Base-by-base conservation (phyloP, 92 coral and sea anemone species). In the Epizoanthus ramosus region DNA sequence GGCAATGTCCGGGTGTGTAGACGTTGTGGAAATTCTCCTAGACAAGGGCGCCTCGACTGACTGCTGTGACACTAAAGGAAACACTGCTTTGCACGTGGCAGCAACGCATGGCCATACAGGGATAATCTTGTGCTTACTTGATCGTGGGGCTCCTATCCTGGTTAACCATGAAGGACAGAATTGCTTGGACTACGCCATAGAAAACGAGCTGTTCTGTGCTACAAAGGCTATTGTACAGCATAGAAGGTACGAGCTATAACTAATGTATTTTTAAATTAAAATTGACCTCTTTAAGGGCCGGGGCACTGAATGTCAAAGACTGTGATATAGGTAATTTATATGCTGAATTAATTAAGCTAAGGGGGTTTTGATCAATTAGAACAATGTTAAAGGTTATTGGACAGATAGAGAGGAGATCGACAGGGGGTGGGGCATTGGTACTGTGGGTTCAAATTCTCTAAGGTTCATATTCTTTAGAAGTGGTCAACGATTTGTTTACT, bases 41-140 rank as follows among this genome's bases (percentile, higher is more conserved):
- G 79, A 81, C 64, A 82, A 70, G 77, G 97, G 94, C 1, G 91
- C 92, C 14, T 87, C 87, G 16, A 72, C 89, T n/a, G 88, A 85
- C 84, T 52, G 28, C 10, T 28, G 71, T 45, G 97, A 93, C 88
- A 50, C 73, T 53, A 75, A 85, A 8, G 85, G 85, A 24, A 90
- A 90, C 85, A 88, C 97, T 16, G 95, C 97, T 4, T 74, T 93
- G 35, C 81, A 91, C 43, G 89, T 80, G 70, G 94, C 97, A 8
- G 79, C 90, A 35, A 81, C 75, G 57, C 87, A 84, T 4, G 97
- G 94, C n/a, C 73, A 85, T 54, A 23, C 68, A 16, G 79, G 68
- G 8, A 41, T 88, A 25, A 76, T 93, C 23, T 60, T 73, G 58
- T 83, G 73, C 71, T 81, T 93, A 24, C 80, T 93, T 24, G 92